Percentiles rank a stretch among this genome's conserved stretches.
These are phyloP conservation scores for Tuta absoluta DNA, from an alignment of 2,888 invertebrate species.

Conservation along the genomic window DNA sequence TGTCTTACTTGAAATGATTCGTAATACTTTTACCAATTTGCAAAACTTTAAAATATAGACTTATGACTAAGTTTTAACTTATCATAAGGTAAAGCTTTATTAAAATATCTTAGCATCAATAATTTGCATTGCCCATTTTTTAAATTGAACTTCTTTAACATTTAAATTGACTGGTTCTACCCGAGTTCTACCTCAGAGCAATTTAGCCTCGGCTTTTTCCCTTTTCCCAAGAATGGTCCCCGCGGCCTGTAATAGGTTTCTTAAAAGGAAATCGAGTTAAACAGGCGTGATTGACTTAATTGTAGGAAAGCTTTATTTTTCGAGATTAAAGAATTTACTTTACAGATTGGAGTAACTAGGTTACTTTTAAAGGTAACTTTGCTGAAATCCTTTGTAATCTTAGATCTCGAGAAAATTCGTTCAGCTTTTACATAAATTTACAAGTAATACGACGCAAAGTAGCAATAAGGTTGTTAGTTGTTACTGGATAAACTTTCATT, in stretches of 20 bases:
- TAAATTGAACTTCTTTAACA: constrained; percentile 69
- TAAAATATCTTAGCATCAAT: constrained; percentile 28
- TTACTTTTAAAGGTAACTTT: constrained; percentile 8
- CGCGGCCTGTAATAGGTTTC: constrained; percentile 73
- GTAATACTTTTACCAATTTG: no score
- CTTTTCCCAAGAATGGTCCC: constrained; percentile 62
- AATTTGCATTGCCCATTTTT: constrained; percentile 65
- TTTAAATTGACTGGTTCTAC: constrained; percentile 71
- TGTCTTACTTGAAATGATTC: no score
- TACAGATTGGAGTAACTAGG: constrained; percentile 15
- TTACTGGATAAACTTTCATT: not conserved
- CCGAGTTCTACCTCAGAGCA: constrained; percentile 65
- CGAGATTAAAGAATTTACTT: constrained; percentile 48
- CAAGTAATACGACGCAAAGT: not conserved
- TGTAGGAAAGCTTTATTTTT: constrained; percentile 59
- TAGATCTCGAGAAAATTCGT: not conserved
- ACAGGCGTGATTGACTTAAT: constrained; percentile 74
- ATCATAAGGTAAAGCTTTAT: no score
- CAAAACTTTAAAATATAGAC: no score
- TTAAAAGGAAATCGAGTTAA: constrained; percentile 75
- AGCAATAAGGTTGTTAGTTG: not conserved
- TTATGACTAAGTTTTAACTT: no score
- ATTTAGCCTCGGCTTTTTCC: constrained; percentile 59
- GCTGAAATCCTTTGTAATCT: not conserved
- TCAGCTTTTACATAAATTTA: not conserved